Conservation (phyloP, 1,140 invertebrate species). For the Drosophila quadrilineata region DNA sequence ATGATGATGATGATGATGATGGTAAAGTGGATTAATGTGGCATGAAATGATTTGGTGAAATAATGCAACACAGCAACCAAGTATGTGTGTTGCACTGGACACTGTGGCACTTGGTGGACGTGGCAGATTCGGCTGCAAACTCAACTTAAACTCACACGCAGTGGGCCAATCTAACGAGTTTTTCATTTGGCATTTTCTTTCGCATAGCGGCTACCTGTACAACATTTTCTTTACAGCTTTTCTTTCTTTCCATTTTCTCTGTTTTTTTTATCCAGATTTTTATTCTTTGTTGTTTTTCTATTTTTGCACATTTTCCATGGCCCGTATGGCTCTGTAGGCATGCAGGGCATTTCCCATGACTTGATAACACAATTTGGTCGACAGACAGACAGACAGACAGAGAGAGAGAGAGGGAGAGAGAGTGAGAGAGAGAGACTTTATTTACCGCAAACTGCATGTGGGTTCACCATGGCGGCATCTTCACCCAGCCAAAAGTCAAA, state of each 20-base stretch:
- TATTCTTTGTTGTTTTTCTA: neutral
- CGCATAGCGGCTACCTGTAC: slow-evolving; percentile 64
- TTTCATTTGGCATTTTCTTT: slow-evolving; percentile 51
- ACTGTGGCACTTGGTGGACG: slow-evolving; percentile 22
- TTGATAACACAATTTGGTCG: slow-evolving; percentile 79
- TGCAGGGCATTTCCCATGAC: slow-evolving; percentile 77
- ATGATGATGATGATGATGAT: slow-evolving; percentile 57
- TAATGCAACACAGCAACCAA: slow-evolving; percentile 72
- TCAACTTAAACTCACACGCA: slow-evolving; percentile 71
- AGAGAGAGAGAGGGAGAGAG: no score
- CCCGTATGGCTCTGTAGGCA: slow-evolving; percentile 62
- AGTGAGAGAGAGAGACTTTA: slow-evolving; percentile 50
- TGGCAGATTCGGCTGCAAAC: slow-evolving; percentile 29
- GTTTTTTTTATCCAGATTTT: slow-evolving; percentile 1
- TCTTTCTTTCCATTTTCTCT: slow-evolving; percentile 23
- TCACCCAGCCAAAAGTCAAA: no score
- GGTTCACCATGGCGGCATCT: slow-evolving; percentile 66
- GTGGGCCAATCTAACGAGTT: slow-evolving; percentile 67
- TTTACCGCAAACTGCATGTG: slow-evolving; percentile 79
- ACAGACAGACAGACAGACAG: no score
- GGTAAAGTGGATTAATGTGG: slow-evolving; percentile 80
- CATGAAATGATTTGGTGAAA: slow-evolving; percentile 79
- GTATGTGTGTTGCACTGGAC: slow-evolving; percentile 43
- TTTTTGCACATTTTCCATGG: slow-evolving; percentile 56
- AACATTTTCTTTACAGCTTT: no score